phyloP scores from a whole-genome alignment of 2,888 invertebrate species.

The Clistopyga incitator region DNA sequence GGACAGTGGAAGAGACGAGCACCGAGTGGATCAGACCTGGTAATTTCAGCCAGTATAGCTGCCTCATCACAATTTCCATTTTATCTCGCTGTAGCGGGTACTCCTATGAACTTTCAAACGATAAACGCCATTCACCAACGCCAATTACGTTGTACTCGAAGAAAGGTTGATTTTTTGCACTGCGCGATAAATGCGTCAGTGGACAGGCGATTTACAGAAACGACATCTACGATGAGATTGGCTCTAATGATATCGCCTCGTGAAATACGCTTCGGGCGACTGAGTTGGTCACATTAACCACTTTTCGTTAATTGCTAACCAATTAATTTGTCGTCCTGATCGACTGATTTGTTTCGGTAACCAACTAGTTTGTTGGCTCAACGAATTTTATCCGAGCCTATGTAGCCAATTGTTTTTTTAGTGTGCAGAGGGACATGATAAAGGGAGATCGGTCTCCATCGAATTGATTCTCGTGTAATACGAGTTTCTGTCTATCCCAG shows the following conservation, averaged over 20 bases:
- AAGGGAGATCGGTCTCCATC: slow-evolving; percentile 15
- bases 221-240: no score
- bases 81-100: neutral
- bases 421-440: neutral
- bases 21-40: slow-evolving; percentile 6
- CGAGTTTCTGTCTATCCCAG: slow-evolving; percentile 17
- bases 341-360: no score
- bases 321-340: no score
- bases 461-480: slow-evolving; percentile 19
- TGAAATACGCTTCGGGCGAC: no score
- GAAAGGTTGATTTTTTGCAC: neutral
- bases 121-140: neutral
- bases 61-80: slow-evolving; percentile 10
- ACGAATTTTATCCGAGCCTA: no score
- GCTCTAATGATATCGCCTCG: no score
- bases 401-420: no score
- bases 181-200: neutral
- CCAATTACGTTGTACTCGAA: neutral
- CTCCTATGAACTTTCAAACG: neutral
- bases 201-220: neutral
- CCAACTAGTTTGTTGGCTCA: no score
- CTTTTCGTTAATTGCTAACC: no score
- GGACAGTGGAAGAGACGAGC: neutral
- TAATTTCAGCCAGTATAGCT: slow-evolving; percentile 4
- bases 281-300: no score